phyloP scores from a whole-genome alignment of 2,888 invertebrate genomes.

The Xanthia togata region DNA sequence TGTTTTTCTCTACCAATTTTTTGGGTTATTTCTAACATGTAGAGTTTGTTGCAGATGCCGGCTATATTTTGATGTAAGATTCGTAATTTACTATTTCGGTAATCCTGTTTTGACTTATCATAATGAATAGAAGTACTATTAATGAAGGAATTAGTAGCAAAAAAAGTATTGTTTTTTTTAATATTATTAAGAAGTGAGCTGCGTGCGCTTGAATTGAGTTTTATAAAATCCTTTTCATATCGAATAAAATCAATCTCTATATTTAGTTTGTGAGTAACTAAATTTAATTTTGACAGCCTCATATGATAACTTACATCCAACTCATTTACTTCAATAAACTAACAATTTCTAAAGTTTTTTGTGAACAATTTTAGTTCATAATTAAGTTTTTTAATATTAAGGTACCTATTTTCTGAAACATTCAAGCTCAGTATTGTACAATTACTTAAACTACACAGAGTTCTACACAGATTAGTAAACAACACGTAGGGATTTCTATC shows the following conservation, averaged over 20 bases:
- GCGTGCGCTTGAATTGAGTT: fast-evolving
- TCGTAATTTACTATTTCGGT: not conserved
- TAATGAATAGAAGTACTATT: not conserved
- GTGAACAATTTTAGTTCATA: too few species aligned
- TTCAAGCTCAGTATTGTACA: not conserved
- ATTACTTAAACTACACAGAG: not conserved
- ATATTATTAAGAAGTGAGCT: too few species aligned
- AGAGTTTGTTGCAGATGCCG: not conserved
- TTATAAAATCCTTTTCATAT: fast-evolving
- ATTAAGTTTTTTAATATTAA: not conserved
- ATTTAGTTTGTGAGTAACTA: not conserved
- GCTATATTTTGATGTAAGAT: too few species aligned
- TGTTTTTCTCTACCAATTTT: not conserved
- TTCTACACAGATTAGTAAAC: too few species aligned
- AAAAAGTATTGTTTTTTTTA: not conserved
- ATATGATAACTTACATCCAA: not conserved
- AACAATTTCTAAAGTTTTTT: not conserved
- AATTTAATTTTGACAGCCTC: not conserved
- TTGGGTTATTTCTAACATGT: not conserved
- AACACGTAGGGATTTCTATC: too few species aligned
- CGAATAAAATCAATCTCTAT: not conserved
- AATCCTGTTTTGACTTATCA: not conserved
- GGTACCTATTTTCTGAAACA: not conserved
- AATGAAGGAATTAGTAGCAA: not conserved
- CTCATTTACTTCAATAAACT: not conserved